phyloP scores from a whole-genome alignment of 2,797 vertebrate genomes.

The Xiphorhynchus erythropygius region DNA sequence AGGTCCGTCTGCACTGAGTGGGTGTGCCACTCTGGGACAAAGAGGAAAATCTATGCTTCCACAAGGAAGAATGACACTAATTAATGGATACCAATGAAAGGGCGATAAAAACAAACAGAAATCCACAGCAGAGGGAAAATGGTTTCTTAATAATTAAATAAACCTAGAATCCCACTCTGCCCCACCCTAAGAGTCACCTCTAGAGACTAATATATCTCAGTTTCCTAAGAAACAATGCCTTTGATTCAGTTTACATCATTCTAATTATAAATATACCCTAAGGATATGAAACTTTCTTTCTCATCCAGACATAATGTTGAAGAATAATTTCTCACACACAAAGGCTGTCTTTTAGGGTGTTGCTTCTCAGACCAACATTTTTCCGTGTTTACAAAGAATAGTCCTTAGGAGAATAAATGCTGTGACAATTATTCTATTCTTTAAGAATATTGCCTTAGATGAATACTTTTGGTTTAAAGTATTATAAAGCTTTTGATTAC shows the following conservation, averaged over 20 bases:
- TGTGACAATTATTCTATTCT: background rate
- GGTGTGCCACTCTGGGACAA: background rate
- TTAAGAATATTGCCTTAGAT: background rate
- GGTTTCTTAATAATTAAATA: background rate
- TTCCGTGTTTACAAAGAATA: background rate
- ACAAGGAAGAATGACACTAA: background rate
- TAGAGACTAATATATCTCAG: background rate
- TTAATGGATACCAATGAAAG: background rate
- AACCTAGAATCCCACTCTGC: background rate
- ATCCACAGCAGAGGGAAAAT: background rate
- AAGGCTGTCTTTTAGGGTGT: background rate
- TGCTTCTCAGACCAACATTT: background rate
- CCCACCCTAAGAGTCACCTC: slow-evolving; percentile 1
- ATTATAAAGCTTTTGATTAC: background rate
- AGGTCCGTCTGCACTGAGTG: rapidly evolving
- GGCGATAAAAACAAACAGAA: background rate
- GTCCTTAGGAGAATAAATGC: background rate
- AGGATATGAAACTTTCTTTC: slow-evolving; percentile 37
- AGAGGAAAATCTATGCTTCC: background rate
- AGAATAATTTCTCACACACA: slow-evolving; percentile 14
- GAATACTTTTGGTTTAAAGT: background rate
- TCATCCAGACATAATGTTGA: background rate
- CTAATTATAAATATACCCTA: slow-evolving; percentile 34
- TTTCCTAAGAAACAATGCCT: slow-evolving; percentile 13
- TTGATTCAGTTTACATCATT: slow-evolving; percentile 35